Base-by-base conservation (phyloP, 2,113 vertebrate genomes). In the Polyodon spathula region DNA sequence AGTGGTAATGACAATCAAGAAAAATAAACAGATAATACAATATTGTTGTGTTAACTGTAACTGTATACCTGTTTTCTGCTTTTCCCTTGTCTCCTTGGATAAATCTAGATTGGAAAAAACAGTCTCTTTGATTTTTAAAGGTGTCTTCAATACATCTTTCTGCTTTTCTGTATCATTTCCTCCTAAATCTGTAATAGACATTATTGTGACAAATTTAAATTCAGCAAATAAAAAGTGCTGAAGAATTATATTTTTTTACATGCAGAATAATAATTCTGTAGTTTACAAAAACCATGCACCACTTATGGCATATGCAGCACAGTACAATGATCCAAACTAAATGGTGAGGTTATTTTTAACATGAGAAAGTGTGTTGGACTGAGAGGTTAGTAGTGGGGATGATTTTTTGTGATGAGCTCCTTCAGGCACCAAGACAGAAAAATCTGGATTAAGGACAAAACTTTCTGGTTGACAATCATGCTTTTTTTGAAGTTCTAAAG, bases 101-200 rank as follows among this genome's bases (percentile, higher is more conserved):
- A 44, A 7, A 8, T 7, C 7, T 44, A 12, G 43, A 44, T 12
- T 44, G n/a, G n/a, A n/a, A n/a, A n/a, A n/a, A n/a, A n/a, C n/a
- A n/a, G n/a, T n/a, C n/a, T n/a, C n/a, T 63, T 48, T 41, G 16
- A 48, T 4, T 14, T 42, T 51, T 41, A 40, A 54, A 46, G 2
- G 2, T 51, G 12, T 64, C 58, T 65, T 37, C 62, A 85, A 81
- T 73, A 75, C 73, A 55, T 72, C 71, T 37, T 66, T 71, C 37
- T 66, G 44, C 43, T 12, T 53, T 43, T 56, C 60, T 39, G 53
- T 60, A 39, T 8, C 42, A 54, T n/a, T 54, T 11, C 58, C 39
- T 50, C 39, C 65, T 66, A 37, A 66, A 68, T 37, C 80, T 80
- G 69, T 27, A 66, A 65, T 40, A 66, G 37, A 8, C 27, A n/a